These are phyloP conservation scores for Aulostomus chinensis DNA, from an alignment of 2,797 vertebrate species.

Conservation along the genomic window DNA sequence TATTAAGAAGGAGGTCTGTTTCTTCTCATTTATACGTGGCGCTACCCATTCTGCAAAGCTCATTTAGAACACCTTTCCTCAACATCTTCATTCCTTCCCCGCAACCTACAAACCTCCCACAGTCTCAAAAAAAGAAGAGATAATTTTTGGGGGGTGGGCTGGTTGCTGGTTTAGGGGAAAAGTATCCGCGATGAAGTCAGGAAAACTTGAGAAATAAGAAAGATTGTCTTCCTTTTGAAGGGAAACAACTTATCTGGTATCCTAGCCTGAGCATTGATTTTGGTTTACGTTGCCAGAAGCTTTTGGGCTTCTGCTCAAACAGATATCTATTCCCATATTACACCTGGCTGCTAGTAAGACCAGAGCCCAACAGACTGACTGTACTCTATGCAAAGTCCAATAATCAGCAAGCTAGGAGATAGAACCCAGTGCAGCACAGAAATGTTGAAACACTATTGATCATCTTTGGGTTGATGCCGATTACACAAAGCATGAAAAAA, in stretches of 20 bases:
- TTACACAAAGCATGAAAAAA: slow-evolving; percentile 31
- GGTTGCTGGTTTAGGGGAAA: slow-evolving; percentile 25
- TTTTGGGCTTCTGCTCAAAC: slow-evolving; percentile 63
- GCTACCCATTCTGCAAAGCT: slow-evolving; percentile 50
- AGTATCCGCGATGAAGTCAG: slow-evolving; percentile 22
- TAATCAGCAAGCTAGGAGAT: slow-evolving; percentile 52
- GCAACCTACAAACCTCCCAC: slow-evolving; percentile 28
- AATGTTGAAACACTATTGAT: slow-evolving; percentile 61
- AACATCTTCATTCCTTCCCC: slow-evolving; percentile 10
- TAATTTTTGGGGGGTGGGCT: neutral
- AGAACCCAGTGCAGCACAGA: slow-evolving; percentile 29
- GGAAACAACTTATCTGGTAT: slow-evolving; percentile 46
- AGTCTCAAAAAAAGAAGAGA: slow-evolving; percentile 13
- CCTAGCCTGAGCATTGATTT: slow-evolving; percentile 60
- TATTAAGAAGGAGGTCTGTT: slow-evolving; percentile 66
- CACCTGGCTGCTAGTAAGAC: slow-evolving; percentile 58
- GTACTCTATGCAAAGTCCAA: slow-evolving; percentile 53
- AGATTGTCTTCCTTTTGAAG: slow-evolving; percentile 18
- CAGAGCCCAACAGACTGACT: slow-evolving; percentile 36
- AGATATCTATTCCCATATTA: slow-evolving; percentile 58
- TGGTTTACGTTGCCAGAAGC: slow-evolving; percentile 59
- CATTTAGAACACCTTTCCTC: slow-evolving; percentile 51
- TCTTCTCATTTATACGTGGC: slow-evolving; percentile 47
- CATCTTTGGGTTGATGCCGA: slow-evolving; percentile 47
- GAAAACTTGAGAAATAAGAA: slow-evolving; percentile 37